Conservation (phyloP, 64 coral and sea anemone genomes). For the Montipora capricornis region DNA sequence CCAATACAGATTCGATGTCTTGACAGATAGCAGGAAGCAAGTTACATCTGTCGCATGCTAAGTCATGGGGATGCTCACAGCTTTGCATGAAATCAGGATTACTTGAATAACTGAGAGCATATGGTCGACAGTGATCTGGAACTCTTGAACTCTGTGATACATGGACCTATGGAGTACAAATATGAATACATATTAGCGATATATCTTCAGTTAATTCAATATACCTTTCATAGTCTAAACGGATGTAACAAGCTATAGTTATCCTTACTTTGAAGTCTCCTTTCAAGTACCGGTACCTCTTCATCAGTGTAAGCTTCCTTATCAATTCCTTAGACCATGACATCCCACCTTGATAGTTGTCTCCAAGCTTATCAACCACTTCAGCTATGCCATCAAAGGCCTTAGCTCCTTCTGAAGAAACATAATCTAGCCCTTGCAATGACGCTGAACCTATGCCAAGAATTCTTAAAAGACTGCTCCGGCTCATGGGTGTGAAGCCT, state of each 20-base stretch:
- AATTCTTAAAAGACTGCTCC: conserved; percentile 16
- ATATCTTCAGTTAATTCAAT: neutral
- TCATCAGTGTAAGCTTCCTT: neutral
- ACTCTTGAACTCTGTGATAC: neutral
- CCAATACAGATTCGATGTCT: neutral
- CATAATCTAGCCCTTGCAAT: neutral
- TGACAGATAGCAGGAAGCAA: too few relatives aligned
- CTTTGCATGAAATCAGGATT: neutral
- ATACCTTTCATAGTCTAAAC: neutral
- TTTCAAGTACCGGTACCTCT: neutral
- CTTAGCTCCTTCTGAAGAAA: neutral
- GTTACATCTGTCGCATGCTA: too few relatives aligned
- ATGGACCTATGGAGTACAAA: neutral
- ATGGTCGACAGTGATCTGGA: neutral
- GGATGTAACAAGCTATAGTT: neutral
- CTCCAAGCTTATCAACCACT: neutral
- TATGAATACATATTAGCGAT: neutral
- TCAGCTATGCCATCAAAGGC: neutral
- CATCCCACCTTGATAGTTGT: neutral
- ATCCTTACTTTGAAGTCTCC: neutral
- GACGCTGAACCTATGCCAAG: conserved; percentile 42
- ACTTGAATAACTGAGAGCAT: neutral
- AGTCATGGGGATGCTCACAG: neutral
- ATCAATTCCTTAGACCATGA: neutral
- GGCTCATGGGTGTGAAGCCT: conserved; percentile 27